Percentiles rank a stretch among this genome's conserved stretches.
These are phyloP conservation scores for Streptopelia turtur DNA, from an alignment of 2,797 vertebrate genomes.

Conservation along the genomic window DNA sequence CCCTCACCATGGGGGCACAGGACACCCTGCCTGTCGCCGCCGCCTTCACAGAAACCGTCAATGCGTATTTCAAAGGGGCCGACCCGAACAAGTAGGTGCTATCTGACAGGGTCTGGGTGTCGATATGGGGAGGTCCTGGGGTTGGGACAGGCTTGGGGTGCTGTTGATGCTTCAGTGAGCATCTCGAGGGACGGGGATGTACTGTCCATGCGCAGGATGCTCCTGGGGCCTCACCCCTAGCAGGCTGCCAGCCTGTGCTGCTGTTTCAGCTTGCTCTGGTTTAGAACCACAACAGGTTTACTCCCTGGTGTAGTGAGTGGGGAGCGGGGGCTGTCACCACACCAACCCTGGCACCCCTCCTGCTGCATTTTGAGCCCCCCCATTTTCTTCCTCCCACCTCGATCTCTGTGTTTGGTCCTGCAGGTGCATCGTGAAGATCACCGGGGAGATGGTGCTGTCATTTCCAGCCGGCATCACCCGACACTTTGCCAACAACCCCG, in stretches of 20 bases:
- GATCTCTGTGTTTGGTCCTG: not conserved
- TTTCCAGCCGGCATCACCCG: constrained; percentile 97
- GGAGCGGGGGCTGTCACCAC: rapidly evolving
- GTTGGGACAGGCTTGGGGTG: not conserved
- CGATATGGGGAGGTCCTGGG: rapidly evolving
- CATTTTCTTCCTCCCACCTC: not conserved
- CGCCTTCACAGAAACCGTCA: constrained; percentile 99
- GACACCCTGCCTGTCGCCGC: constrained; percentile 97
- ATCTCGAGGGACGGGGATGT: not conserved
- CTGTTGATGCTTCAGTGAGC: not conserved
- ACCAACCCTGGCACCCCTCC: rapidly evolving
- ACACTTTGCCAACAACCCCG: constrained; percentile 93
- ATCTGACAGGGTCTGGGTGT: rapidly evolving
- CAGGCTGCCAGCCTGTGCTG: not conserved
- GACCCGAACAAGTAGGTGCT: constrained; percentile 92
- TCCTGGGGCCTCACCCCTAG: not conserved
- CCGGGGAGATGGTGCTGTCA: constrained; percentile 97
- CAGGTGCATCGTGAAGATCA: constrained; percentile 98
- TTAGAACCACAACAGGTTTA: not conserved
- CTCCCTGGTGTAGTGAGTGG: rapidly evolving
- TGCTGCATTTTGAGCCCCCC: not conserved
- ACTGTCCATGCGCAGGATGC: not conserved
- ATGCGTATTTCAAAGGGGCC: constrained; percentile 97
- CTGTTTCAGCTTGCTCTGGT: not conserved
- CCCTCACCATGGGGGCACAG: constrained; percentile 97